Evolutionary conservation across 2,797 vertebrate species (phyloP).

Genomic region (Bufotes viridis): DNA sequence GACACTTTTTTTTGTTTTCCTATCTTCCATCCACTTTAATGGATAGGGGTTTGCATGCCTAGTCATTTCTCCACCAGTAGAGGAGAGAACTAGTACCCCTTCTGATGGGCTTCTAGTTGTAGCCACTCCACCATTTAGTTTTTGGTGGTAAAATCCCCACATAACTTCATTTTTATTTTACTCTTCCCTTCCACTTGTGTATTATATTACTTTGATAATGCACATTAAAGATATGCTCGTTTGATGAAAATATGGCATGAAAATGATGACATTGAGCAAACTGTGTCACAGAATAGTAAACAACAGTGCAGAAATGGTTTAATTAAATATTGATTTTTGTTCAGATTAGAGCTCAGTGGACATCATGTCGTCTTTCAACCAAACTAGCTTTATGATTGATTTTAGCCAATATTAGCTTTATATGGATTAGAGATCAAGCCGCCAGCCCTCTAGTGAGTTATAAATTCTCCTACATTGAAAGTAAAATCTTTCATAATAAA

Average conservation of each 20-base stretch:
- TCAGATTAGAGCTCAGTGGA: slow-evolving; percentile 45
- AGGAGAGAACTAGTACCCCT: no score
- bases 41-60: no score
- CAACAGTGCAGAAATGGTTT: slow-evolving; percentile 56
- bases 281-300: slow-evolving; percentile 39
- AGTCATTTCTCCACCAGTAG: no score
- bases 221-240: slow-evolving; percentile 24
- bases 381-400: slow-evolving; percentile 60
- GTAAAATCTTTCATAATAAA: slow-evolving; percentile 58
- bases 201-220: slow-evolving; percentile 1
- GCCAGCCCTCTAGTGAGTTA: slow-evolving; percentile 44
- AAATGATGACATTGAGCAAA: slow-evolving; percentile 52
- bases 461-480: slow-evolving; percentile 54
- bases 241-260: slow-evolving; percentile 32
- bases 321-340: slow-evolving; percentile 62
- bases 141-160: background rate
- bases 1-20: no score
- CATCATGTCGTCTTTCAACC: slow-evolving; percentile 53
- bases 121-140: no score
- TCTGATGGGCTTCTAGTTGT: no score
- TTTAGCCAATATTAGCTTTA: slow-evolving; percentile 57
- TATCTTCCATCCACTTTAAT: no score
- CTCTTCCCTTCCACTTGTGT: background rate
- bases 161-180: background rate
- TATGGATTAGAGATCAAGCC: slow-evolving; percentile 55